Base-by-base conservation (phyloP, 2,888 invertebrate genomes). In the Harpalus rubripes region DNA sequence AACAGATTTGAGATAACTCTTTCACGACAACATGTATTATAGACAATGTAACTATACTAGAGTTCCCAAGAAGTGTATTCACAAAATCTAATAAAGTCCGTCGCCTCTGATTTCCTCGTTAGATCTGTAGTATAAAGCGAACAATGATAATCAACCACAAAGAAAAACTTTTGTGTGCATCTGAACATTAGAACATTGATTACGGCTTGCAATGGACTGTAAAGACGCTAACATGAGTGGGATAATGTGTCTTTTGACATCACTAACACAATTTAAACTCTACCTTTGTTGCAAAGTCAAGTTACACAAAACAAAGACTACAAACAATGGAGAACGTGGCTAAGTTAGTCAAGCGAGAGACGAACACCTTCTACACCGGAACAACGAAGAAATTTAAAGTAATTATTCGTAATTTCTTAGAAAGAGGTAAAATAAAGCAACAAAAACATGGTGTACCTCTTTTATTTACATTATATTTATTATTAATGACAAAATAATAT, bases 221-320 rank as follows among this genome's bases (percentile, higher is more conserved):
- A 74, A 74, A 74, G 52, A 74, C 52, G 74, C 44, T 44, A 74
- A 74, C 74, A 56, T 74, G 44, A 52, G 74, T 74, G 52, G 18
- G 52, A 52, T 74, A 74, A 74, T 74, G 74, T 74, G 74, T 74
- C 74, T 74, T 56, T 18, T 74, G 52, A 52, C 74, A 74, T 74
- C 74, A 74, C 74, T 74, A 74, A 74, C 74, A 56, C 22, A 74
- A 74, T 74, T 74, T 56, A 16, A 74, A 74, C 52, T 74, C 74
- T n/a, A 52, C 74, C 74, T 52, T 74, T 74, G 74, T 74, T 52
- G 74, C 26, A 74, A 74, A 74, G 52, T 74, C 74, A 10, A 15
- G 22, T 22, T 18, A n/a, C 22, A 74, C 22, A 52, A 74, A 52
- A 74, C 74, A 74, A 74, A 72, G 72, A 15, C 63, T 1, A 68